Base-by-base conservation (phyloP, 2,113 vertebrate species). In the Raja brachyura region DNA sequence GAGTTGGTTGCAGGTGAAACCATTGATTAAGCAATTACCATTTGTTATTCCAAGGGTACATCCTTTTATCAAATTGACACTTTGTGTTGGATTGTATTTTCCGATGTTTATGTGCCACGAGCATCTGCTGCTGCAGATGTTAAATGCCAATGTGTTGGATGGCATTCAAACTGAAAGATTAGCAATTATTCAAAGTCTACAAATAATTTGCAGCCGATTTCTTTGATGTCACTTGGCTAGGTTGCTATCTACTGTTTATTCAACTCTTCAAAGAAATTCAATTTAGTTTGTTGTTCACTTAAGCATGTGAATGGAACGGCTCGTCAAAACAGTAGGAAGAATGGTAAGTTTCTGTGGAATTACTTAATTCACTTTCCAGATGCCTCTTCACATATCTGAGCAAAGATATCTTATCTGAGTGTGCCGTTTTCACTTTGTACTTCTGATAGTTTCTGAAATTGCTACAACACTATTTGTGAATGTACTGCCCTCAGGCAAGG, bases 221-320 rank as follows among this genome's bases (percentile, higher is more conserved):
- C 20, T 59, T 13, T 3, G 22, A 85, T 28, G 11, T 59, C 28
- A 61, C 28, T 11, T 25, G 25, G 81, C 54, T 9, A 59, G 10
- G 56, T 14, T 85, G 54, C 25, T 4, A 28, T 85, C 54, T 85
- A 85, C 54, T 83, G 39, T 85, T 85, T 59, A 85, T 85, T 85
- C 81, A 85, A 61, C 4, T 20, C 81, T 59, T 85, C 81, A 85
- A 59, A 59, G 39, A 85, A 85, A 59, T 85, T 85, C 54, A 85
- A 59, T 13, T 59, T 85, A 5, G 22, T 54, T 54, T 28, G 9
- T 25, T 59, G 28, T 59, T 9, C 0, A 0, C 9, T 59, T 2
- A 85, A 85, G 25, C 28, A 85, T 83, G 48, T 48, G 79, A 83
- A 83, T 56, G 48, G 2, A 83, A 22, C 48, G 22, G 20, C 79